Percentiles rank a stretch among this genome's conserved stretches.
phyloP scores from a whole-genome alignment of 2,888 invertebrate species.

The Antheraea yamamai region DNA sequence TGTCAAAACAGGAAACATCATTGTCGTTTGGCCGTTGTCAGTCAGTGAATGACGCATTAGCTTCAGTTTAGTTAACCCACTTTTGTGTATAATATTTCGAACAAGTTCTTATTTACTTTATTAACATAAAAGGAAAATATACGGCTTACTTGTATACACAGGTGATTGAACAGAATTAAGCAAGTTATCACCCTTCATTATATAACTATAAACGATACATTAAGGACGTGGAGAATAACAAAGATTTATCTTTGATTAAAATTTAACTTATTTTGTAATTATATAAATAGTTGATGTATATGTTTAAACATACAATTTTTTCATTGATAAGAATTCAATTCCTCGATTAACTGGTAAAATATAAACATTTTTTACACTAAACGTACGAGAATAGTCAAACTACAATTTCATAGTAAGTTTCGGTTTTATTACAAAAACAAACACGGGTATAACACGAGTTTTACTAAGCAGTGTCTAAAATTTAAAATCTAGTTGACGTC shows the following conservation, averaged over 20 bases:
- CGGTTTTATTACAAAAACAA: no score
- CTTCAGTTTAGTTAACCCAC: slow-evolving; percentile 51
- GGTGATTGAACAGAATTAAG: background rate
- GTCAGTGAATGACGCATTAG: slow-evolving; percentile 46
- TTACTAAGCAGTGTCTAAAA: no score
- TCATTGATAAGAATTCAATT: background rate
- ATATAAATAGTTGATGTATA: background rate
- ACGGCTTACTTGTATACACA: background rate
- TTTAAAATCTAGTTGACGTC: no score
- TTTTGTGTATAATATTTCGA: slow-evolving; percentile 25
- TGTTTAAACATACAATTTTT: background rate
- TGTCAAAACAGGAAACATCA: slow-evolving; percentile 52
- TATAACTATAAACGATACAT: background rate
- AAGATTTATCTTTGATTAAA: background rate
- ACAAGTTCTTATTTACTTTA: background rate
- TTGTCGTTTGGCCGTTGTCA: slow-evolving; percentile 44
- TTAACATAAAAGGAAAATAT: background rate
- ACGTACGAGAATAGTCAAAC: no score
- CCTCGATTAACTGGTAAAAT: background rate
- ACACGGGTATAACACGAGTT: no score
- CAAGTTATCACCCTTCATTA: background rate
- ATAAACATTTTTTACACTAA: no score
- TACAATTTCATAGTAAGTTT: no score
- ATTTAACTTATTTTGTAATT: background rate
- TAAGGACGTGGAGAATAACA: background rate